A percentile compares a stretch with the other conserved stretches of the same genome.
These are phyloP conservation scores for Dromas ardeola DNA, from an alignment of 2,113 vertebrate species.

Conservation along the genomic window DNA sequence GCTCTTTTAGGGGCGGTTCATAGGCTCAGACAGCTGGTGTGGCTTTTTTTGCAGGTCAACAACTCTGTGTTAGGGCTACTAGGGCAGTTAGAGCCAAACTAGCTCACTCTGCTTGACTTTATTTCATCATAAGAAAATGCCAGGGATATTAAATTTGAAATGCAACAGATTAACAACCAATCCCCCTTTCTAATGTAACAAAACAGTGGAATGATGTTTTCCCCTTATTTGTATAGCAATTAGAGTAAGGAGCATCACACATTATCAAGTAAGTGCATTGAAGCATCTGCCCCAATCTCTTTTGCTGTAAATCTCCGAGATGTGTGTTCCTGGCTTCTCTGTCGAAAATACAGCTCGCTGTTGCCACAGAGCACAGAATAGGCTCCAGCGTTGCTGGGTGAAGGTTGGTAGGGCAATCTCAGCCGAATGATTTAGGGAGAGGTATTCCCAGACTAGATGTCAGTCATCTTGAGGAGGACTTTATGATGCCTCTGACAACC, in stretches of 20 bases:
- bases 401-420: neutral
- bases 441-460: neutral
- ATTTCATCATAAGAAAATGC: neutral
- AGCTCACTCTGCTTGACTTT: neutral
- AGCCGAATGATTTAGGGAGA: neutral
- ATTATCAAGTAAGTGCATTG: fast-evolving
- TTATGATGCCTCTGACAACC: slow-evolving; percentile 4
- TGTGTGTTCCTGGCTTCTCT: neutral
- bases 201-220: neutral
- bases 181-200: fast-evolving
- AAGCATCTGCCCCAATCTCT: fast-evolving
- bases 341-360: too few species aligned
- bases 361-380: neutral
- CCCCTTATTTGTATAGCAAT: fast-evolving
- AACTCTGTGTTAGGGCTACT: fast-evolving
- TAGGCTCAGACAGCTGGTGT: neutral
- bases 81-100: fast-evolving
- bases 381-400: fast-evolving
- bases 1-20: neutral
- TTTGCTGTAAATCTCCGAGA: neutral
- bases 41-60: neutral
- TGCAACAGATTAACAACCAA: too few species aligned
- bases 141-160: neutral
- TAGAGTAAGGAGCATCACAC: fast-evolving
- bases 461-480: neutral